A percentile compares a stretch with the other conserved stretches of the same genome.
These are phyloP conservation scores for Meles meles DNA, from an alignment of 2,113 vertebrate genomes.

Conservation along the genomic window DNA sequence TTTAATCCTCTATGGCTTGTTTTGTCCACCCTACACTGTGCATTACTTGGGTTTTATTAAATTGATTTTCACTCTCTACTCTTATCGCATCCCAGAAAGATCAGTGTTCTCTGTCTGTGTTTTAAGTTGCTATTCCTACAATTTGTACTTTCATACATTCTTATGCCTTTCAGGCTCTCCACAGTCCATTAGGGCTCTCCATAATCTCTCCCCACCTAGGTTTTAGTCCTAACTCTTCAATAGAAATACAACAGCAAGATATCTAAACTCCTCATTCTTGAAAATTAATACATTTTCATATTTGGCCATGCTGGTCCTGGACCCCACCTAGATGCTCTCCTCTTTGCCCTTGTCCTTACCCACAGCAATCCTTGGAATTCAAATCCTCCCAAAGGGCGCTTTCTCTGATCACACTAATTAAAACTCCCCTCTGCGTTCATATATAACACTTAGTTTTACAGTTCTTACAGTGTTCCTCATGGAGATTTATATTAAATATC, in stretches of 20 bases:
- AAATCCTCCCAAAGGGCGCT: not conserved
- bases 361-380: not conserved
- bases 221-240: not conserved
- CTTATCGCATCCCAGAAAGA: not conserved
- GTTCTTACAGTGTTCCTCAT: constrained; percentile 18
- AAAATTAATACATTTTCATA: not conserved
- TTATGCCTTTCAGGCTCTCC: not conserved
- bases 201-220: not conserved
- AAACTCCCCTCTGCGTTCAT: constrained; percentile 26
- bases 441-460: constrained; percentile 36
- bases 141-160: not conserved
- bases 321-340: not conserved
- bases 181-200: not conserved
- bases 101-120: not conserved
- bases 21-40: not conserved
- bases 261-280: not conserved
- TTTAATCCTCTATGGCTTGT: not conserved
- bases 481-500: not conserved
- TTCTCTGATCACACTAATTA: constrained; percentile 41
- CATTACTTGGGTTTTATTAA: not conserved
- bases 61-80: not conserved
- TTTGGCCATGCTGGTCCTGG: not conserved
- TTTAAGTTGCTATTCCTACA: not conserved
- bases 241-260: not conserved
- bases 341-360: not conserved